Evolutionary conservation across 2,888 invertebrate species (phyloP).

Genomic region (Chymomyza procnemis): DNA sequence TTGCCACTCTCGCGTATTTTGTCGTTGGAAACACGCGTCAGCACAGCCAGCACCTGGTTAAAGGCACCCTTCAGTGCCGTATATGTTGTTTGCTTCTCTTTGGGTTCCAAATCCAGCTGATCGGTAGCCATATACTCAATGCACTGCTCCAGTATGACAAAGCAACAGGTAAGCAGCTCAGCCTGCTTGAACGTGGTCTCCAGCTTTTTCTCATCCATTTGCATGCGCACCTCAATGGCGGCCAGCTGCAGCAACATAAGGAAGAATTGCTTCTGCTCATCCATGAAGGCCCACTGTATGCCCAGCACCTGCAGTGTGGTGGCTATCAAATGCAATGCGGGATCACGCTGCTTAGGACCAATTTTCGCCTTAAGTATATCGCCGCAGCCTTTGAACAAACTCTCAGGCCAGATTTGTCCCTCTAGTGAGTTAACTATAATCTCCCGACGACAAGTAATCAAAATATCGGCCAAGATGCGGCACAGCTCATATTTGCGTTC

Average conservation of each 20-base stretch:
- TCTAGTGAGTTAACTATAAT: conserved; percentile 82
- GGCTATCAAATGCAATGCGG: conserved; percentile 90
- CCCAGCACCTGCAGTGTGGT: conserved; percentile 89
- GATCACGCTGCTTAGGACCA: conserved; percentile 92
- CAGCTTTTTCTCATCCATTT: conserved; percentile 90
- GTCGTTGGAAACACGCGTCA: conserved; percentile 86
- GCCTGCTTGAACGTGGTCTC: conserved; percentile 88
- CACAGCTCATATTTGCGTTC: conserved; percentile 94
- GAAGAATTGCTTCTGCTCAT: conserved; percentile 89
- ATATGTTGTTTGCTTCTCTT: conserved; percentile 93
- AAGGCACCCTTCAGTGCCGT: conserved; percentile 93
- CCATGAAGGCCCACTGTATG: conserved; percentile 89
- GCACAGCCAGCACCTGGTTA: conserved; percentile 87
- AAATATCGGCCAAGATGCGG: conserved; percentile 85
- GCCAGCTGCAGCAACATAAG: conserved; percentile 91
- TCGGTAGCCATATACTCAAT: conserved; percentile 89
- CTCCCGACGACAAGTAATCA: conserved; percentile 86
- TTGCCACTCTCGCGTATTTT: conserved; percentile 85
- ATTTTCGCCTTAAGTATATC: conserved; percentile 93
- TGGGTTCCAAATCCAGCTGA: conserved; percentile 90
- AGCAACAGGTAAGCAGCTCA: conserved; percentile 89
- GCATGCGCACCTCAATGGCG: conserved; percentile 96
- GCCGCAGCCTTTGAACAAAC: conserved; percentile 88
- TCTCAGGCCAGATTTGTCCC: conserved; percentile 89
- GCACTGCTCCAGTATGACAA: conserved; percentile 88